Base-by-base conservation (phyloP, 1,140 invertebrate genomes). In the Heliconius eleuchia region DNA sequence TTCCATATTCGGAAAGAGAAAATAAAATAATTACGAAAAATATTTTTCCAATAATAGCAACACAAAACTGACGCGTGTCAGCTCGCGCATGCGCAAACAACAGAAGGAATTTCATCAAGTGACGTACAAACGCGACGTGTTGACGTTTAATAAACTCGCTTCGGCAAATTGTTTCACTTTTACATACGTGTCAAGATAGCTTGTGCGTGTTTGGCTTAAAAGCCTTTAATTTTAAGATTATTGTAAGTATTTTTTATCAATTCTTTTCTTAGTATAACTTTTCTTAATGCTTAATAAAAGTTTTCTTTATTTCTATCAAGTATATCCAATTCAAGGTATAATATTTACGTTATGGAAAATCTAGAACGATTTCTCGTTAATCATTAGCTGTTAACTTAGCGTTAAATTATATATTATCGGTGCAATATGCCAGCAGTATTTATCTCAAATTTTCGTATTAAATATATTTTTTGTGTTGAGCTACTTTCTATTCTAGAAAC, bases 171-270 rank as follows among this genome's bases (percentile, higher is more conserved):
- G 84, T 85, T 91, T 91, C 88, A 91, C 88, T 93, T 94, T 92
- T 92, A 93, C 87, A 90, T 93, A 94, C 92, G 92, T 94, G 92
- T 94, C 91, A 94, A 92, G 83, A 81, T 74, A 89, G 83, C 84
- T 92, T 91, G 90, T 86, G 82, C 89, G 89, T 85, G 87, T 89
- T 86, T 72, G 91, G 91, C 89, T 88, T 86, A 84, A 82, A 73
- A 84, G 88, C 91, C 90, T 86, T 87, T 91, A 90, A 88, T 88
- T 89, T 92, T 92, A 92, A 84, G 87, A 89, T 86, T 87, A 91
- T 89, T 90, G 92, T 94, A 82, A 94, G 92, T 94, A 94, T 80
- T 73, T 19, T 66, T 74, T 71, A 50, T 57, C 39, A 74, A 79
- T 79, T 81, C 77, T 42, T 76, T 23, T 8, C 39, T 66, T 66